A percentile compares a stretch with the other conserved stretches of the same genome.
Evolutionary conservation across 2,113 vertebrate species (phyloP).

Genomic region (Apodemus sylvaticus): DNA sequence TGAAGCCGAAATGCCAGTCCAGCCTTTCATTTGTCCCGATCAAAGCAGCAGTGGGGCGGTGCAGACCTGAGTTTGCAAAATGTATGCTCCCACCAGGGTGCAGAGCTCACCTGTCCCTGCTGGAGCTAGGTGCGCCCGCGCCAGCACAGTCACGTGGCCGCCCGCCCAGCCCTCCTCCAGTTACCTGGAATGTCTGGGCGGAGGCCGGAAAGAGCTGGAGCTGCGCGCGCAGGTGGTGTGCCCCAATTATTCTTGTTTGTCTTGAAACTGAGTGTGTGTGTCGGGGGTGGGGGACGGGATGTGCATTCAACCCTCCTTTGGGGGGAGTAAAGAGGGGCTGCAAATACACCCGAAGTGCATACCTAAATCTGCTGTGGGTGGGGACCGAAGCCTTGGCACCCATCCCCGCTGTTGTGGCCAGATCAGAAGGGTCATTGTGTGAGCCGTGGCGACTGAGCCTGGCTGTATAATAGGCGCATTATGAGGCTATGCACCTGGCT

Average conservation of each 20-base stretch:
- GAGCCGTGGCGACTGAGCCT: not conserved
- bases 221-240: constrained; percentile 1
- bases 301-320: not conserved
- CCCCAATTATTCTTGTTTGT: constrained; percentile 27
- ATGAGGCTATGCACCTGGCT: constrained; percentile 38
- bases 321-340: not conserved
- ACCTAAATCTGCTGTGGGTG: constrained; percentile 42
- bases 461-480: not conserved
- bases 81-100: not conserved
- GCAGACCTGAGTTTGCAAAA: constrained; percentile 8
- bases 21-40: constrained; percentile 47
- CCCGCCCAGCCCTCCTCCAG: constrained; percentile 70
- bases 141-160: constrained; percentile 58
- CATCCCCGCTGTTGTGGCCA: not conserved
- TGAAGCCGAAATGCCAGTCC: constrained; percentile 31
- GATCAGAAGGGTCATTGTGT: constrained; percentile 34
- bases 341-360: constrained; percentile 29
- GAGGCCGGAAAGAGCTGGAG: not conserved
- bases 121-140: constrained; percentile 38
- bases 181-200: constrained; percentile 76
- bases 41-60: constrained; percentile 50
- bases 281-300: too few relatives aligned
- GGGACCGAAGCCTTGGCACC: not conserved
- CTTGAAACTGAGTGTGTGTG: not conserved
- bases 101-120: constrained; percentile 70